Base-by-base conservation (phyloP, 1,140 invertebrate genomes). In the Stegodyphus dumicola region DNA sequence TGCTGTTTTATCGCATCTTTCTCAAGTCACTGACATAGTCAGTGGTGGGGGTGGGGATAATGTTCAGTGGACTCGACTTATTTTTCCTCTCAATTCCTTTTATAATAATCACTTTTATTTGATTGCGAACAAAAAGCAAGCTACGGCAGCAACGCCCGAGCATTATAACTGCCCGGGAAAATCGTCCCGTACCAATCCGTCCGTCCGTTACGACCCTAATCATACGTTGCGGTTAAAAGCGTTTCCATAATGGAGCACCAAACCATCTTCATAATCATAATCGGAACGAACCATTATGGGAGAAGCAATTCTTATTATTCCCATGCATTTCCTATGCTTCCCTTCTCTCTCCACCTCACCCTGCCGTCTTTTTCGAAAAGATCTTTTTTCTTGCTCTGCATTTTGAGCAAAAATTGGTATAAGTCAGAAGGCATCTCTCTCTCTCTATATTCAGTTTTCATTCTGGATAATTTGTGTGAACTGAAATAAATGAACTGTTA, bases 221-320 rank as follows among this genome's bases (percentile, higher is more conserved):
- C 81, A 84, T 76, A 84, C 73, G 73, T 76, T 84, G 73, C 64
- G 81, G 70, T 83, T 83, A 83, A 84, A 67, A 67, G 65, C 81
- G 81, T 56, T 77, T 77, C 81, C 64, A 75, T 83, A 83, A 83
- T 83, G 71, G 79, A 67, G 18, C 13, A 73, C 52, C 51, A 70
- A 77, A 69, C 81, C 81, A 84, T 84, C 81, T 84, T 84, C 81
- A 84, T 84, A 84, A 84, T 84, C 81, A 84, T 84, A 84, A 84
- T 84, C 81, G 81, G 81, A 84, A 84, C 64, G 73, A 73, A 84
- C 81, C 73, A 84, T 84, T 84, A 84, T 76, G 71, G 81, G 81
- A 67, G 76, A 84, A 84, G 81, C 81, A 73, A 69, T 84, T 84
- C 65, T 69, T 65, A 69, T 84, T 75, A 75, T 84, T 84, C 71